Base-by-base conservation (phyloP, 1,140 invertebrate species). In the Metopolophium dirhodum region DNA sequence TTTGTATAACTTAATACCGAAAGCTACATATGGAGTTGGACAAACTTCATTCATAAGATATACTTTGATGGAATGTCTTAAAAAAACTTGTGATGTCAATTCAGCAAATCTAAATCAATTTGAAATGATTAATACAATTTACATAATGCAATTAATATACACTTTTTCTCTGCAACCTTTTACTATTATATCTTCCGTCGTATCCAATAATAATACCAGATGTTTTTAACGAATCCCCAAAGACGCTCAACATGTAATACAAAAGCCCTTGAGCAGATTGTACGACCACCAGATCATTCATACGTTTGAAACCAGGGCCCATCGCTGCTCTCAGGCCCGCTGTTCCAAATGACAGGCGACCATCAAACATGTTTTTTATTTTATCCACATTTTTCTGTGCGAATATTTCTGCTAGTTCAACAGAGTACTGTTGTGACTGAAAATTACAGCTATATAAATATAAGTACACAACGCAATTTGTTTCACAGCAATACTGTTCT, bases 211-310 rank as follows among this genome's bases (percentile, higher is more conserved):
- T 97, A 83, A 99, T 96, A 23, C 99, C 98, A 93, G 96, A 96
- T 23, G 86, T 68, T 57, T 94, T 85, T 94, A 94, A 94, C 94
- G 87, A 94, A 88, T 96, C 95, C 9, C 95, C 95, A 94, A 96
- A 95, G 90, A 95, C 95, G 90, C 96, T 95, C 93, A 96, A 95
- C 49, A 99, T 94, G 95, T 99, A 98, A 92, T 97, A 96, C 61
- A 97, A 96, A 87, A 99, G 95, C 11, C 99, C 99, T 96, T 99
- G 99, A 9, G 97, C 97, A 37, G 99, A 98, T 96, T 99, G 99
- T 88, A 99, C 96, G 51, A 99, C 97, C 0, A 99, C 99, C 49
- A 99, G 96, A 95, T 99, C 99, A 96, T 99, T 99, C 97, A 99
- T 99, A 93, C 97, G 97, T 94, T 96, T 96, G 95, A 98, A 99